Percentiles rank a stretch among this genome's conserved stretches.
phyloP scores from a whole-genome alignment of 1,140 invertebrate genomes.

The Drosophila santomea region DNA sequence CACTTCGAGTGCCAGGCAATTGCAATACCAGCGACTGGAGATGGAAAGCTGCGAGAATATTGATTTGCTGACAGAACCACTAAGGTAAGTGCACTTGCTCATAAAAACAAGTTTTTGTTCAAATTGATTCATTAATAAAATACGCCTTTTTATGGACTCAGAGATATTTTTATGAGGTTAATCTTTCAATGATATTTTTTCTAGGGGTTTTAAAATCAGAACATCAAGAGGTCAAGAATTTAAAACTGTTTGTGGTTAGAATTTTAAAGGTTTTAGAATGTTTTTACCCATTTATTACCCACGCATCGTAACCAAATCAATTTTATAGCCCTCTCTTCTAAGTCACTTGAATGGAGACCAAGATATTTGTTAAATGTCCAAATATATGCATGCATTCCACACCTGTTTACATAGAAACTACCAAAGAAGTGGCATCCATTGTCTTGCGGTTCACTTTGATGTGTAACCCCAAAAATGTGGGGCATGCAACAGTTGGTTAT shows the following conservation, averaged over 20 bases:
- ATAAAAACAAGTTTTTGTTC: neutral
- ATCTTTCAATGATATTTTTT: too few relatives aligned
- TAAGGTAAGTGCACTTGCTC: constrained; percentile 53
- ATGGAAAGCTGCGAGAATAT: constrained; percentile 77
- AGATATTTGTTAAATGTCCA: constrained; percentile 16
- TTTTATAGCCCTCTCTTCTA: neutral
- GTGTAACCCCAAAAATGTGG: constrained; percentile 50
- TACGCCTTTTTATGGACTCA: too few relatives aligned
- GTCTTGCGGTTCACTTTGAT: constrained; percentile 35
- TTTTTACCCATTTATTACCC: too few relatives aligned
- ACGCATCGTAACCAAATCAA: neutral
- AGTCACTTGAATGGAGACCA: constrained; percentile 14
- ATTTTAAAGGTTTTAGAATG: too few relatives aligned
- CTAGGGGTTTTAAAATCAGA: too few relatives aligned
- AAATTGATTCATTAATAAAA: too few relatives aligned
- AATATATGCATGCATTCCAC: constrained; percentile 31
- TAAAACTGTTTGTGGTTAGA: too few relatives aligned
- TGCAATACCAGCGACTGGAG: constrained; percentile 73
- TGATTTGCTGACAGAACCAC: constrained; percentile 54
- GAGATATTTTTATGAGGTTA: too few relatives aligned
- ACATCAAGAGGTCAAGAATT: too few relatives aligned
- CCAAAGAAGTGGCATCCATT: constrained; percentile 17
- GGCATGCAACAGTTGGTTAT: constrained; percentile 50
- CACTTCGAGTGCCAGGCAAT: constrained; percentile 42
- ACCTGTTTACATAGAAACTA: constrained; percentile 16